Conservation (phyloP, 2,888 invertebrate species). For the Heteropelma amictum region DNA sequence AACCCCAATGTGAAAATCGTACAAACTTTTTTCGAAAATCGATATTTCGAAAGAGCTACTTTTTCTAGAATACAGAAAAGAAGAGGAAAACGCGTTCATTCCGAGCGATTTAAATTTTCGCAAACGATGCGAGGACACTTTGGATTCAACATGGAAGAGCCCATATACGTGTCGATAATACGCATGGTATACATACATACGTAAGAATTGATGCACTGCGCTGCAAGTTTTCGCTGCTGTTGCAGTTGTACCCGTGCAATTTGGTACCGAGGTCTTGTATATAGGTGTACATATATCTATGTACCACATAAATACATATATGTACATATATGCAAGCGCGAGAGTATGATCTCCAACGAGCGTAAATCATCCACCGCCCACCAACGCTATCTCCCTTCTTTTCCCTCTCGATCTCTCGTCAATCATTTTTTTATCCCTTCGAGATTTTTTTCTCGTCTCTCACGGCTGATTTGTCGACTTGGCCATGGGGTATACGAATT, state of each 20-base stretch:
- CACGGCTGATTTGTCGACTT: slow-evolving; percentile 41
- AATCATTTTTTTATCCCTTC: not conserved
- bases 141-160: no score
- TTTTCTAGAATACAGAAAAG: no score
- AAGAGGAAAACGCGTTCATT: no score
- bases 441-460: slow-evolving; percentile 4
- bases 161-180: no score
- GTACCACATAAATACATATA: no score
- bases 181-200: not conserved
- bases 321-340: slow-evolving; percentile 2
- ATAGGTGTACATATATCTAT: no score
- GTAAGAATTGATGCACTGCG: slow-evolving; percentile 1
- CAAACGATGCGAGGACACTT: no score
- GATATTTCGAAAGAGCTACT: no score
- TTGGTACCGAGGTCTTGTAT: slow-evolving; percentile 53
- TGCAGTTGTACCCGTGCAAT: slow-evolving; percentile 45
- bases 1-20: no score
- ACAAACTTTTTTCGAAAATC: no score
- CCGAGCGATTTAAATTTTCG: no score
- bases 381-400: slow-evolving; percentile 14
- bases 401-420: slow-evolving; percentile 7
- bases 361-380: slow-evolving; percentile 53
- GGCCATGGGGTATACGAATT: slow-evolving; percentile 20
- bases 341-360: slow-evolving; percentile 22
- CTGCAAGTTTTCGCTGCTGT: slow-evolving; percentile 29